These are phyloP conservation scores for Condylura cristata DNA, from an alignment of 2,113 vertebrate genomes.

Conservation along the genomic window DNA sequence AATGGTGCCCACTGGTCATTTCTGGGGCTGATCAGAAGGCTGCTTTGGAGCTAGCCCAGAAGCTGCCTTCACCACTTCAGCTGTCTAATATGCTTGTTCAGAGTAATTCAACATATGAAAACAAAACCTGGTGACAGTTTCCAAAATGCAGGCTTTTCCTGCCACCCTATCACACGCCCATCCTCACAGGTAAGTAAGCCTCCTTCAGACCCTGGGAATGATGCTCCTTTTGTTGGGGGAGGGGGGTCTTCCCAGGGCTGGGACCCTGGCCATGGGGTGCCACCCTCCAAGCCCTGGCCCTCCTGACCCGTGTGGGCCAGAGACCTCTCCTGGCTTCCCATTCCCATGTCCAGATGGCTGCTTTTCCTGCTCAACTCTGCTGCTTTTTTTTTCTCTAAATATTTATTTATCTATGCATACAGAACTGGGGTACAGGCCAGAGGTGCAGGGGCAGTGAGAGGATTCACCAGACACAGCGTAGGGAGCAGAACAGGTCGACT, in stretches of 20 bases:
- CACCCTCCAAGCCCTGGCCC: background rate
- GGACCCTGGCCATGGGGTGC: background rate
- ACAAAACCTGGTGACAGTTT: background rate
- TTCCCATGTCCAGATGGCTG: background rate
- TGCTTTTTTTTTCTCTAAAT: background rate
- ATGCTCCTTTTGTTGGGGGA: accelerated
- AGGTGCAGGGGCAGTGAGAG: no score
- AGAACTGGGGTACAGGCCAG: no score
- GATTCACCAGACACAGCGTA: no score
- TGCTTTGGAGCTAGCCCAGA: background rate
- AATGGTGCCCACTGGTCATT: background rate
- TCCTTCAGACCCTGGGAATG: background rate
- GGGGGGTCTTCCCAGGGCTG: background rate
- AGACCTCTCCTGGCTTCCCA: no score
- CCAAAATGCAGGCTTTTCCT: background rate
- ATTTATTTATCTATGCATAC: no score
- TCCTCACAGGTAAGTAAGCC: accelerated
- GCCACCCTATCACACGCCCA: accelerated
- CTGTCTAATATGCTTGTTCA: background rate
- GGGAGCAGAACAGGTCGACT: no score
- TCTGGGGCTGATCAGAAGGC: background rate
- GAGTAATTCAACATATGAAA: background rate
- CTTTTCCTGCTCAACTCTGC: background rate
- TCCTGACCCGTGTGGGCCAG: no score
- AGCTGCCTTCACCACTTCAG: background rate